These are phyloP conservation scores for Aethina tumida DNA, from an alignment of 1,140 invertebrate species.

Conservation along the genomic window DNA sequence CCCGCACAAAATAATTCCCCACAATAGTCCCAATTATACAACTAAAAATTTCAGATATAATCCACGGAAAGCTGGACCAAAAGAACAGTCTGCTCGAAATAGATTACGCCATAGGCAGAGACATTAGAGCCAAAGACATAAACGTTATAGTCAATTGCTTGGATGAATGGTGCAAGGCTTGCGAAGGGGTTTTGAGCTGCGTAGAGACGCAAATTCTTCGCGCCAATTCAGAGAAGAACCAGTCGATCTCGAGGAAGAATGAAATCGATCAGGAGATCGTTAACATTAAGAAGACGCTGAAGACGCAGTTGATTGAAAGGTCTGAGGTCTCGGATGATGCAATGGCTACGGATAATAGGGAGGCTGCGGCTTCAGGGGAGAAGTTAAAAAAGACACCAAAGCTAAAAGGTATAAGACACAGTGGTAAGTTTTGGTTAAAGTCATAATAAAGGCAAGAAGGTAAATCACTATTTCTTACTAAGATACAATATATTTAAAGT, in stretches of 20 bases:
- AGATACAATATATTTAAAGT: too few species aligned
- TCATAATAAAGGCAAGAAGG: too few species aligned
- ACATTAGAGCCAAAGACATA: constrained; percentile 75
- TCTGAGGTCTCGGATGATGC: constrained; percentile 51
- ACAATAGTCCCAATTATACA: constrained; percentile 16
- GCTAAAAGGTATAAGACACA: constrained; percentile 41
- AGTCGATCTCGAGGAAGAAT: constrained; percentile 68
- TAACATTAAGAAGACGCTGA: constrained; percentile 74
- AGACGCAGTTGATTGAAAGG: constrained; percentile 60
- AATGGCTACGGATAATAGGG: constrained; percentile 43
- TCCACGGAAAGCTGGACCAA: constrained; percentile 93
- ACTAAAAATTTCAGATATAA: constrained; percentile 59
- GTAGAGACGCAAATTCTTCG: constrained; percentile 82
- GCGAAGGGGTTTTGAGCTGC: constrained; percentile 76
- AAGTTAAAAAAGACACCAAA: constrained; percentile 41
- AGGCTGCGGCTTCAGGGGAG: constrained; percentile 38
- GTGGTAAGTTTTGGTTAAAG: constrained; percentile 52
- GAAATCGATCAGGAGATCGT: constrained; percentile 75
- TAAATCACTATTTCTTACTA: too few species aligned
- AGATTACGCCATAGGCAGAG: constrained; percentile 87
- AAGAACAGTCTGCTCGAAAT: constrained; percentile 87
- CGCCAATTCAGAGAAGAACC: constrained; percentile 79
- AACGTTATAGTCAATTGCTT: constrained; percentile 66
- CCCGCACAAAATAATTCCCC: constrained; percentile 8
- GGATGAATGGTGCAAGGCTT: constrained; percentile 85